These are phyloP conservation scores for Oreotragus oreotragus DNA, from an alignment of 2,113 vertebrate species.

Conservation along the genomic window DNA sequence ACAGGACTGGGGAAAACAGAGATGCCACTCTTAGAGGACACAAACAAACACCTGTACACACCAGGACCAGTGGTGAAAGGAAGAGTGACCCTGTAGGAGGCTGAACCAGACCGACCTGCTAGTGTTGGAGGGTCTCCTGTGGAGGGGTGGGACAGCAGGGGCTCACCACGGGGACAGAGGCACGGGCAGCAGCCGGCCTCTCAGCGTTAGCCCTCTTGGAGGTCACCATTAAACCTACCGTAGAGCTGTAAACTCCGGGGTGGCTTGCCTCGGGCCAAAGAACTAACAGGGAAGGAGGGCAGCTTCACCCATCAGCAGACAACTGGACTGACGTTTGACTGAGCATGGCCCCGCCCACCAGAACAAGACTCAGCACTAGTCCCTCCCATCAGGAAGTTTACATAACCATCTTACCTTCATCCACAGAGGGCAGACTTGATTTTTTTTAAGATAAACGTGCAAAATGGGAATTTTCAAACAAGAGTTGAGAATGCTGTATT, in stretches of 20 bases:
- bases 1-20: background rate
- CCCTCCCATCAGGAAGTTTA: background rate
- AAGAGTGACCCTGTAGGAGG: background rate
- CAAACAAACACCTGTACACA: background rate
- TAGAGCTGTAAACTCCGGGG: background rate
- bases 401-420: background rate
- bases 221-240: background rate
- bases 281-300: background rate
- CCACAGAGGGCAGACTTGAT: background rate
- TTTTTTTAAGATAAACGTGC: background rate
- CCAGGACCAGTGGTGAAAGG: background rate
- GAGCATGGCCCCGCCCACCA: background rate
- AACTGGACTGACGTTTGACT: background rate
- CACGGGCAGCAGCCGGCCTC: background rate
- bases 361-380: background rate
- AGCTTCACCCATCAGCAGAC: background rate
- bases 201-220: rapidly evolving
- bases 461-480: background rate
- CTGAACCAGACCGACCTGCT: background rate
- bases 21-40: background rate
- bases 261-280: background rate
- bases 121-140: background rate
- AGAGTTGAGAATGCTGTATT: background rate
- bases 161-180: too few species aligned
- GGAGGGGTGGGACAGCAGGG: background rate